Base-by-base conservation (phyloP, 92 coral and sea anemone species). In the Porites evermanni region DNA sequence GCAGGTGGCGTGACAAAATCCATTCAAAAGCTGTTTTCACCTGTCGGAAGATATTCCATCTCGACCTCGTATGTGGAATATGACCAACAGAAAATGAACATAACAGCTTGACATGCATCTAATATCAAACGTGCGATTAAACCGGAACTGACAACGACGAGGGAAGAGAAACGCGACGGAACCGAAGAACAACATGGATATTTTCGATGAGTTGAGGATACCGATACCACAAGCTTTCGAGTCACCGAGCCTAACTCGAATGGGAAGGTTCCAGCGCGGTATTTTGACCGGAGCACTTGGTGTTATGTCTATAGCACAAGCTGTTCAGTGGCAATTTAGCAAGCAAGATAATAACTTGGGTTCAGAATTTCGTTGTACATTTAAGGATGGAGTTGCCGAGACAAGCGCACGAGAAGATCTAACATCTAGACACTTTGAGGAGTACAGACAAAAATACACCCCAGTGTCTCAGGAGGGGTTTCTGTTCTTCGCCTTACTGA, bases 261-360 rank as follows among this genome's bases (percentile, higher is more conserved):
- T 77, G 12, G 88, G 88, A 53, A 74, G 64, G 38, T 76, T 85
- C 66, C 88, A 85, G 64, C 88, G 88, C 17, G 88, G 82, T 2
- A 44, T 78, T 16, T 66, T 85, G 76, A 85, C 88, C 13, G 14
- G 51, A 52, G 59, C 59, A 7, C 58, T 85, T 0, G 9, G 29
- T n/a, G 12, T 75, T 8, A 14, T 85, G 23, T 75, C 88, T 3
- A 29, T 77, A 63, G 66, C 77, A 65, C 88, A 85, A 21, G 88
- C 83, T 56, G 50, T 85, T 26, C 63, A 51, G 24, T 83, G 87
- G 87, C 80, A 81, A 23, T 70, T 70, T 8, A 38, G 77, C 58
- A 29, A 54, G 19, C 67, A 24, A 77, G 61, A 53, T 13, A 21
- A 53, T 44, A 16, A 78, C 21, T 12, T 38, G 59, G 52, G 23